Conservation (phyloP, 2,888 invertebrate species). For the Phyllotreta cruciferae region DNA sequence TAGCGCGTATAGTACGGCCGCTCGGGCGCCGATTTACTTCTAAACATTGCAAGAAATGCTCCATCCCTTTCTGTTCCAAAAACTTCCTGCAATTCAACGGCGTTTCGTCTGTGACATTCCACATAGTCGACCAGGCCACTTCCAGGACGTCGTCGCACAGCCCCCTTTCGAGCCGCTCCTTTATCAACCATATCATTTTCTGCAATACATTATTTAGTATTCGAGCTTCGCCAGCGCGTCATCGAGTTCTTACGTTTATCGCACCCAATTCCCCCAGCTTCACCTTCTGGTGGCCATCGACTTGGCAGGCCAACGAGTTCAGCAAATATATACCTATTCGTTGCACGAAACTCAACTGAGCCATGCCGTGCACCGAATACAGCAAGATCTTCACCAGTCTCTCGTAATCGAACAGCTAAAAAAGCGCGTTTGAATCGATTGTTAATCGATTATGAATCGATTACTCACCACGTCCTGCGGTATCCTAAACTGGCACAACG, state of each 20-base stretch:
- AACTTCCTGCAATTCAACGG: constrained; percentile 93
- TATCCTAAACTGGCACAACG: constrained; percentile 93
- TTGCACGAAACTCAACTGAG: constrained; percentile 91
- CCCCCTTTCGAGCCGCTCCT: constrained; percentile 76
- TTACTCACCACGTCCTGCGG: constrained; percentile 88
- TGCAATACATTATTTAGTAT: constrained; percentile 53
- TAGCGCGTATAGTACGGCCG: neutral
- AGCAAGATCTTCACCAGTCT: constrained; percentile 83
- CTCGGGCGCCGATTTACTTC: constrained; percentile 63
- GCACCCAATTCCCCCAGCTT: constrained; percentile 91
- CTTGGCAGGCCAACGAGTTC: constrained; percentile 96
- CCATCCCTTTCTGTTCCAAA: constrained; percentile 87
- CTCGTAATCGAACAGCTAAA: constrained; percentile 88
- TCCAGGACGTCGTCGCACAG: constrained; percentile 95
- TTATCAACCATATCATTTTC: constrained; percentile 89
- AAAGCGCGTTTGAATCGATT: constrained; percentile 38
- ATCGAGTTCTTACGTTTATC: constrained; percentile 68
- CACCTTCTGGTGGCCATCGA: constrained; percentile 90
- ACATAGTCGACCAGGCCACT: constrained; percentile 99
- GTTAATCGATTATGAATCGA: neutral
- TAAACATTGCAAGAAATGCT: constrained; percentile 86
- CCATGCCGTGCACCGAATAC: constrained; percentile 80
- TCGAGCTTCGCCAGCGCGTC: neutral
- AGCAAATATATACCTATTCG: constrained; percentile 93
- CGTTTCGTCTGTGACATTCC: constrained; percentile 98